phyloP scores from a whole-genome alignment of 1,140 invertebrate genomes.

The Meloidogyne floridensis region DNA sequence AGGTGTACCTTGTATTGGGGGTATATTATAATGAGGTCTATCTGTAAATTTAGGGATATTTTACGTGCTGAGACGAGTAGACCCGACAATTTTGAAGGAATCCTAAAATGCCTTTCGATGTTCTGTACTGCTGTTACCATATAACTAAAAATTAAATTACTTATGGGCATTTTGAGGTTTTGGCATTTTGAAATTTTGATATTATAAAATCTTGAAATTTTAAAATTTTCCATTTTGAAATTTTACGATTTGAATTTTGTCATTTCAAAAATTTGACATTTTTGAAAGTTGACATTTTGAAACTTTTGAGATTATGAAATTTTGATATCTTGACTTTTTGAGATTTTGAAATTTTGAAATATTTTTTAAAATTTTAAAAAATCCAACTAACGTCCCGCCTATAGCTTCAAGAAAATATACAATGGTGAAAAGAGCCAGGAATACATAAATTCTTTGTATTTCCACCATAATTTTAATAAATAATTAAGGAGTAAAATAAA shows the following conservation, averaged over 20 bases:
- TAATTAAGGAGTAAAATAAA: background rate
- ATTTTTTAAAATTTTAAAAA: background rate
- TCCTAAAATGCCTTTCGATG: slow-evolving; percentile 64
- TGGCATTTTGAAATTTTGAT: too few relatives aligned
- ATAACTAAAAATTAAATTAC: too few relatives aligned
- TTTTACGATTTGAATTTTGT: too few relatives aligned
- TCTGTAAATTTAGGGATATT: background rate
- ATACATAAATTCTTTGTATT: slow-evolving; percentile 41
- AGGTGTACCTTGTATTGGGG: too few relatives aligned
- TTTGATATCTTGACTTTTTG: too few relatives aligned
- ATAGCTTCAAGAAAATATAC: slow-evolving; percentile 47
- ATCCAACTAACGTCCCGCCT: slow-evolving; percentile 26
- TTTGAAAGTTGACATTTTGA: background rate
- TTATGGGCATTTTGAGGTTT: too few relatives aligned
- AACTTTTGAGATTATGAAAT: background rate
- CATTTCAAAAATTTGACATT: too few relatives aligned
- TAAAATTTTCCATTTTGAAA: too few relatives aligned
- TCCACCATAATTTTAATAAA: background rate
- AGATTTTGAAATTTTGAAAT: too few relatives aligned
- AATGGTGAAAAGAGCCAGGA: slow-evolving; percentile 43
- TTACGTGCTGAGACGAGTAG: slow-evolving; percentile 58
- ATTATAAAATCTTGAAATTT: too few relatives aligned
- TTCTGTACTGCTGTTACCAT: slow-evolving; percentile 45
- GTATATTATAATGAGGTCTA: too few relatives aligned
- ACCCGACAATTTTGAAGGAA: slow-evolving; percentile 61